Evolutionary conservation across 2,888 invertebrate genomes (phyloP).

Genomic region (Desoria tigrina): DNA sequence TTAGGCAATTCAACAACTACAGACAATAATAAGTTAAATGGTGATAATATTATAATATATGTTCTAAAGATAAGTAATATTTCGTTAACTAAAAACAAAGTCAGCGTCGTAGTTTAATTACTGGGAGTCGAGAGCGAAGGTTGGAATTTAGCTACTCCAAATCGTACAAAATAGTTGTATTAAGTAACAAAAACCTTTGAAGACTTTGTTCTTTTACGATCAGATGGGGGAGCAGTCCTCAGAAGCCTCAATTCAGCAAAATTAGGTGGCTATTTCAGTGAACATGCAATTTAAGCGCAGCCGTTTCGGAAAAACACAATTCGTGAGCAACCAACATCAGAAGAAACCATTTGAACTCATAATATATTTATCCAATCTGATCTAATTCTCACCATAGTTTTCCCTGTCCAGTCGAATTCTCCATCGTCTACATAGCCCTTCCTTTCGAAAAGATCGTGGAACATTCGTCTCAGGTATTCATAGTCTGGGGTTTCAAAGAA

Average conservation of each 20-base stretch:
- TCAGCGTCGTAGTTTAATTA: too few relatives aligned
- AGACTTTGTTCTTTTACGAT: conserved; percentile 80
- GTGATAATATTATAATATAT: conserved; percentile 6
- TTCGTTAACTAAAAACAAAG: too few relatives aligned
- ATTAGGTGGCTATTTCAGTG: conserved; percentile 68
- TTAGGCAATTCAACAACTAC: not conserved
- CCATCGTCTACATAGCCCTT: conserved; percentile 74
- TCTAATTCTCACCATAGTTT: conserved; percentile 63
- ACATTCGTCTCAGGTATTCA: conserved; percentile 94
- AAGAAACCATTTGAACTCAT: conserved; percentile 11
- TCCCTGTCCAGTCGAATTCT: conserved; percentile 95
- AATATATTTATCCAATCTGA: conserved; percentile 1
- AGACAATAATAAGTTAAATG: conserved; percentile 10
- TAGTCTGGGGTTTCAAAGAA: conserved; percentile 99
- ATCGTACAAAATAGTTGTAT: too few relatives aligned
- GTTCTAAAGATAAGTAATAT: too few relatives aligned
- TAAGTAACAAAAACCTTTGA: conserved; percentile 72
- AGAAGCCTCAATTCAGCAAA: conserved; percentile 77
- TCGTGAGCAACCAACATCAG: not conserved
- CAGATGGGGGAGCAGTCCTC: conserved; percentile 82
- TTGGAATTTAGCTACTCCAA: too few relatives aligned
- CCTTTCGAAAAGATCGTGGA: conserved; percentile 77
- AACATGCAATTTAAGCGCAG: conserved; percentile 30
- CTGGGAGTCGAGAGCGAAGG: too few relatives aligned
- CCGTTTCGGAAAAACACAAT: not conserved